Base-by-base conservation (phyloP, 2,888 invertebrate species). In the Frankliniella intonsa region DNA sequence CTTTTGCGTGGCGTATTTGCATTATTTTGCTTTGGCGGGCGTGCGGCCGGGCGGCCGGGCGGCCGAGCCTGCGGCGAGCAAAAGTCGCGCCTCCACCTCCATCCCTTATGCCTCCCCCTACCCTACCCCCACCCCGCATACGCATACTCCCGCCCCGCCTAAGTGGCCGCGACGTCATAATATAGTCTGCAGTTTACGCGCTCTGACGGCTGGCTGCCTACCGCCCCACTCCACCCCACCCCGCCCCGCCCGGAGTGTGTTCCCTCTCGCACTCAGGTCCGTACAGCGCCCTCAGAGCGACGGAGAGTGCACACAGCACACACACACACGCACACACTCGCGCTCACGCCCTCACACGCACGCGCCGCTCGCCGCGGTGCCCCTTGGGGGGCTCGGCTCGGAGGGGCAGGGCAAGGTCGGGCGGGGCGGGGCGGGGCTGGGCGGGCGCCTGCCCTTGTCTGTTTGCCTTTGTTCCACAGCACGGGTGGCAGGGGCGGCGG, bases 141-240 rank as follows among this genome's bases (percentile, higher is more conserved):
- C 69, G 22, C 69, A 76, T 25, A 12, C 69, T 12, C 69, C 69
- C 22, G n/a, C 69, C 69, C 8, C 25, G 62, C 25, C 69, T 25
- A 76, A 76, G 69, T 25, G 69, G 69, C 69, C 69, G 69, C 25
- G 69, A 76, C 69, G 69, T 76, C 69, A 22, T 76, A 22, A 76
- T 76, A 76, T 12, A 76, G 69, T 76, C 69, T 25, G 69, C 69
- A 76, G 69, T 76, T 76, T 76, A 76, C 69, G 69, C 69, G 69
- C 38, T 38, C 38, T 38, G 17, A 55, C 17, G 55, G 55, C 55
- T 55, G 5, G 55, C 55, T 8, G 51, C 51, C 51, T 51, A 51
- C 19, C 55, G 12, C 62, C n/a, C 17, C n/a, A 38, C 38, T 5
- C 38, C 38, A 3, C 38, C 38, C 38, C 5, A 5, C 38, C 2